Percentiles rank a stretch among this genome's conserved stretches.
Evolutionary conservation across 2,888 invertebrate species (phyloP).

Genomic region (Athalia cordata): DNA sequence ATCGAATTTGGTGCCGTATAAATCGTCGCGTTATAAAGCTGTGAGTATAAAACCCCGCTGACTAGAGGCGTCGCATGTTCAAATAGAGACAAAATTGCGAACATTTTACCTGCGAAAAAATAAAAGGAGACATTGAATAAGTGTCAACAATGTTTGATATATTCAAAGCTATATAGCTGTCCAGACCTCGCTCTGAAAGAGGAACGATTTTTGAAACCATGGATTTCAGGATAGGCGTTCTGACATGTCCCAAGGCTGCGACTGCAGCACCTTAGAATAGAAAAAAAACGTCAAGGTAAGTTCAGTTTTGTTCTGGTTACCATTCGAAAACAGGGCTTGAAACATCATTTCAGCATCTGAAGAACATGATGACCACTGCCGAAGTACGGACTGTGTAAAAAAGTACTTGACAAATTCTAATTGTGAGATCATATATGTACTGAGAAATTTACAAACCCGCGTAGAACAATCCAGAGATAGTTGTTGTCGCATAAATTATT

Average conservation of each 20-base stretch:
- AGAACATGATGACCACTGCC: no score
- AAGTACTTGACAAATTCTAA: no score
- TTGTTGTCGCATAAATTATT: no score
- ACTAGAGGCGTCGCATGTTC: slow-evolving; percentile 87
- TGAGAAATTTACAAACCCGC: no score
- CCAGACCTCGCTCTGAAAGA: slow-evolving; percentile 81
- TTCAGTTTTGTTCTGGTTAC: no score
- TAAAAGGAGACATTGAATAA: background rate
- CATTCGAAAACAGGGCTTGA: no score
- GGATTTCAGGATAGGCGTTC: slow-evolving; percentile 87
- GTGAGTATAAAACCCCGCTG: slow-evolving; percentile 84
- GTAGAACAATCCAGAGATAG: no score
- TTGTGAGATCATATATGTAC: no score
- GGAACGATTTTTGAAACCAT: slow-evolving; percentile 87
- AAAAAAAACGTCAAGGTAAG: no score
- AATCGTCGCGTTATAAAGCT: slow-evolving; percentile 83
- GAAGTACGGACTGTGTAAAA: no score
- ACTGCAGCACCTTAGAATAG: slow-evolving; percentile 78
- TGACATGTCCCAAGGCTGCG: slow-evolving; percentile 85
- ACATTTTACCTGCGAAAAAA: slow-evolving; percentile 80
- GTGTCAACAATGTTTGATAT: background rate
- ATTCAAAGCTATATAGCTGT: slow-evolving; percentile 49
- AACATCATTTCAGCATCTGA: no score
- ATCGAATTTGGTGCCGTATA: slow-evolving; percentile 78
- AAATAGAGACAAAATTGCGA: slow-evolving; percentile 85